Conservation (phyloP, 1,140 invertebrate species). For the Leptoteleia sp. region DNA sequence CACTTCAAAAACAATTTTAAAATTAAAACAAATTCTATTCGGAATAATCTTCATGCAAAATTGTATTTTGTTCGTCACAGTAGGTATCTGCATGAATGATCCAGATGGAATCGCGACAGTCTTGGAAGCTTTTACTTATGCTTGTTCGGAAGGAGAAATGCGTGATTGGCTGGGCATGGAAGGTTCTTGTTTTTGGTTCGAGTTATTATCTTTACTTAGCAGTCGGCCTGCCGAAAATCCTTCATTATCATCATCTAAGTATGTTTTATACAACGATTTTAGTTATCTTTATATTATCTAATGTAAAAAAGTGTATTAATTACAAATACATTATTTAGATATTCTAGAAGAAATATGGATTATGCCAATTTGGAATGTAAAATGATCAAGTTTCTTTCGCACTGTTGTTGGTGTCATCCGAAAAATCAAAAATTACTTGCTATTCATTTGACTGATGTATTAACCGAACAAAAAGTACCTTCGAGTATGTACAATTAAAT, state of each 20-base stretch:
- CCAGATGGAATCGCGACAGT: slow-evolving; percentile 84
- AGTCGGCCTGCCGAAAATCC: slow-evolving; percentile 79
- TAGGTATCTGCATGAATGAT: slow-evolving; percentile 78
- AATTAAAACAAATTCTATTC: too few relatives aligned
- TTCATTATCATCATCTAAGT: slow-evolving; percentile 80
- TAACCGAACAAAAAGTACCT: slow-evolving; percentile 85
- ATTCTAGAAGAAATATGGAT: slow-evolving; percentile 75
- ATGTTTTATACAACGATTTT: background rate
- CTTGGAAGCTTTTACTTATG: slow-evolving; percentile 89
- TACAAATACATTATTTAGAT: slow-evolving; percentile 60
- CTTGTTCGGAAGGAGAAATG: slow-evolving; percentile 89
- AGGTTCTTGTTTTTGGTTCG: slow-evolving; percentile 91
- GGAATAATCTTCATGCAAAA: background rate
- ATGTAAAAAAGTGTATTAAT: background rate
- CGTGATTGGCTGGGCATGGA: slow-evolving; percentile 93
- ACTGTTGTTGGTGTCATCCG: slow-evolving; percentile 91
- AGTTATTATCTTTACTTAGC: slow-evolving; percentile 88
- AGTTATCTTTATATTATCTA: background rate
- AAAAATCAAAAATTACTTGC: slow-evolving; percentile 92
- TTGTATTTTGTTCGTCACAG: slow-evolving; percentile 34
- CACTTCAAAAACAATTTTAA: slow-evolving; percentile 1
- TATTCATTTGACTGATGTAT: slow-evolving; percentile 87
- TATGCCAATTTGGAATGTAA: slow-evolving; percentile 87
- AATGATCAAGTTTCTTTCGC: slow-evolving; percentile 88
- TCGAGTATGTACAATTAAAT: slow-evolving; percentile 80